A percentile compares a stretch with the other conserved stretches of the same genome.
These are phyloP conservation scores for Conchocele bisecta DNA, from an alignment of 2,888 invertebrate genomes.

Conservation along the genomic window DNA sequence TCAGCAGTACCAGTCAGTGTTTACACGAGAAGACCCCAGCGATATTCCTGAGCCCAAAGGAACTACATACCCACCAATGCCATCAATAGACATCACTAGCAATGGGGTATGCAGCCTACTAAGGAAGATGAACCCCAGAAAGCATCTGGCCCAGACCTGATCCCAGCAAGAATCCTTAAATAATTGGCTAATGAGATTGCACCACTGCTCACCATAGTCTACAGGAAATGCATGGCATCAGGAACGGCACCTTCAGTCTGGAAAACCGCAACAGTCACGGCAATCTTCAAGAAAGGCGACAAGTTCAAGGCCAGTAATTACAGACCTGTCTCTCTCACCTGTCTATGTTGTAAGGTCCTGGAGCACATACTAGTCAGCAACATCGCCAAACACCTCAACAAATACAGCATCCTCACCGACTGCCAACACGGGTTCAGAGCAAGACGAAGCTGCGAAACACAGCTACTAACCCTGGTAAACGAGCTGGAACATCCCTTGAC, in stretches of 20 bases:
- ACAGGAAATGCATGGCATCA: neutral
- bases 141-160: neutral
- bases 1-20: neutral
- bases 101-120: no score
- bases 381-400: neutral
- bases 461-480: slow-evolving; percentile 13
- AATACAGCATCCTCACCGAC: slow-evolving; percentile 21
- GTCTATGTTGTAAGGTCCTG: slow-evolving; percentile 20
- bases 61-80: neutral
- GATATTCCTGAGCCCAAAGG: neutral
- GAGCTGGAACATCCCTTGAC: slow-evolving; percentile 26
- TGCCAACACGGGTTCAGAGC: no score
- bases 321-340: slow-evolving; percentile 11
- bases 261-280: neutral
- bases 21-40: neutral
- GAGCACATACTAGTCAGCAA: slow-evolving; percentile 10
- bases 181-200: neutral
- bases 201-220: neutral
- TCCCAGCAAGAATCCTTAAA: slow-evolving; percentile 2
- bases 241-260: slow-evolving; percentile 2
- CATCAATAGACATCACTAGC: neutral
- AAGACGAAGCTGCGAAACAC: slow-evolving; percentile 25
- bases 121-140: no score
- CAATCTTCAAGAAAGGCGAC: neutral
- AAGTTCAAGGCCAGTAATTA: neutral